Conservation (phyloP, 2,113 vertebrate genomes). For the Nycticebus coucang region DNA sequence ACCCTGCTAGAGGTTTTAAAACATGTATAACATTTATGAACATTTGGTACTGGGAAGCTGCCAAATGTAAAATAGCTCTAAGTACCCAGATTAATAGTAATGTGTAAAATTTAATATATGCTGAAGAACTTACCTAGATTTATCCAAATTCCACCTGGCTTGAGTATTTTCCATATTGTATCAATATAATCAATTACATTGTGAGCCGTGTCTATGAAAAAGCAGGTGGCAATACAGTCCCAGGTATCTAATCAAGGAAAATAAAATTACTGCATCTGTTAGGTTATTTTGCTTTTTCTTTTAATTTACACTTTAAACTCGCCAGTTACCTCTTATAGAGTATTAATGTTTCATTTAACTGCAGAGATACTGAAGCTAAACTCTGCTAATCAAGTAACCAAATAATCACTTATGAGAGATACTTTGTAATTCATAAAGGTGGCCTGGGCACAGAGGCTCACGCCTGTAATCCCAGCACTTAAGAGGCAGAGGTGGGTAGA, state of each 20-base stretch:
- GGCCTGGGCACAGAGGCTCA: background rate
- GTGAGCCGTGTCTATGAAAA: conserved; percentile 99
- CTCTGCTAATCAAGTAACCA: conserved; percentile 18
- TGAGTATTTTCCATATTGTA: conserved; percentile 99
- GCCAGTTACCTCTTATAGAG: background rate
- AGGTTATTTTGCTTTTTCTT: conserved; percentile 41
- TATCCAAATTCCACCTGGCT: conserved; percentile 98
- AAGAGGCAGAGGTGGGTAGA: no score
- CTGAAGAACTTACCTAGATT: conserved; percentile 93
- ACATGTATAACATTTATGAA: background rate
- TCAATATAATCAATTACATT: conserved; percentile 99
- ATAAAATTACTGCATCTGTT: conserved; percentile 65
- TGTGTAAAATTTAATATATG: conserved; percentile 10
- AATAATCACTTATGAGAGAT: background rate
- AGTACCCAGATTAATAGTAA: conserved; percentile 30
- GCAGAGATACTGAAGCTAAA: conserved; percentile 15
- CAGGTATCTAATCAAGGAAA: conserved; percentile 90
- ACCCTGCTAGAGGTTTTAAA: background rate
- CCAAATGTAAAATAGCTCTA: conserved; percentile 7
- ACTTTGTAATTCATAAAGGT: background rate
- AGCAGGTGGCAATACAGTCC: conserved; percentile 98
- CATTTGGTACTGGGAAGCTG: background rate
- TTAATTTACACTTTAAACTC: conserved; percentile 21
- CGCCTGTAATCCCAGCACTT: no score
- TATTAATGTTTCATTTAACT: conserved; percentile 40